These are phyloP conservation scores for Chironomus riparius DNA, from an alignment of 2,888 invertebrate species.

Conservation along the genomic window DNA sequence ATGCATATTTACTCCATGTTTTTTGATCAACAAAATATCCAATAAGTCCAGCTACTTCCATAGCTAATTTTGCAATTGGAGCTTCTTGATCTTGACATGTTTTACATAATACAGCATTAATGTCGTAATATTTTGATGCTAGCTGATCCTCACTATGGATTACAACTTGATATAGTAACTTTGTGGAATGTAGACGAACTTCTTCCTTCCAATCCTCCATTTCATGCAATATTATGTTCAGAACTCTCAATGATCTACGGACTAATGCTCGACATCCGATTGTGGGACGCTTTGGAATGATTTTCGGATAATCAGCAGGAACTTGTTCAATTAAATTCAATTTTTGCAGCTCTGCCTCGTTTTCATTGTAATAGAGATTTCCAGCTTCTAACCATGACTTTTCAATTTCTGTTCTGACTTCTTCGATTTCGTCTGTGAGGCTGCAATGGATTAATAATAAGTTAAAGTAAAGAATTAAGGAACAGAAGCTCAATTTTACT, in stretches of 20 bases:
- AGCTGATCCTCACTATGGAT: slow-evolving; percentile 39
- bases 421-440: slow-evolving; percentile 69
- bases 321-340: slow-evolving; percentile 63
- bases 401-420: slow-evolving; percentile 55
- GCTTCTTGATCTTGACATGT: slow-evolving; percentile 37
- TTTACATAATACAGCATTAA: slow-evolving; percentile 37
- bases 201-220: slow-evolving; percentile 41
- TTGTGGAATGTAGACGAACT: slow-evolving; percentile 39
- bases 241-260: slow-evolving; percentile 50
- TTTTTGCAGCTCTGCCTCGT: slow-evolving; percentile 78
- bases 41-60: slow-evolving; percentile 38
- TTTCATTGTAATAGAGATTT: slow-evolving; percentile 70
- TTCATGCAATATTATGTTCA: slow-evolving; percentile 38
- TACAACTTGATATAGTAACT: slow-evolving; percentile 39
- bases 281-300: slow-evolving; percentile 63
- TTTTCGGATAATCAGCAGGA: slow-evolving; percentile 63
- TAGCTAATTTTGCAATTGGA: slow-evolving; percentile 35
- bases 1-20: slow-evolving; percentile 38
- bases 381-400: slow-evolving; percentile 66
- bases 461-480: too few relatives aligned
- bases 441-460: slow-evolving; percentile 41
- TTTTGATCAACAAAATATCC: slow-evolving; percentile 37
- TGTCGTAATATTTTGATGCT: slow-evolving; percentile 37
- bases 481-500: slow-evolving; percentile 30
- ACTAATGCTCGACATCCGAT: slow-evolving; percentile 76